These are phyloP conservation scores for Watsonalla binaria DNA, from an alignment of 2,888 invertebrate species.

Conservation along the genomic window DNA sequence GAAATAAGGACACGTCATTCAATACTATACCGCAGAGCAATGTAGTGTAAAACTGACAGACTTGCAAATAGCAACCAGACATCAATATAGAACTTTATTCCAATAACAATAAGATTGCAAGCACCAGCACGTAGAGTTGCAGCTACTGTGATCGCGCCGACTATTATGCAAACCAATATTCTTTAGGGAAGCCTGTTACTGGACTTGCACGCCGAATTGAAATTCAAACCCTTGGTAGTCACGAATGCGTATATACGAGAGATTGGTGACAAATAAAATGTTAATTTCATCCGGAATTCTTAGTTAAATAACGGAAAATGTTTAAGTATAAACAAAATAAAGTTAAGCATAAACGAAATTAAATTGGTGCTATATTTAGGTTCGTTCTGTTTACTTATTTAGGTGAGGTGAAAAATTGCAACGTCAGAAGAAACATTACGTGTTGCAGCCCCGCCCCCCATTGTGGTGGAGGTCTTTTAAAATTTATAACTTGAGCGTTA, in stretches of 20 bases:
- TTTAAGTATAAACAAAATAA: neutral
- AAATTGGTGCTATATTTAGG: too few relatives aligned
- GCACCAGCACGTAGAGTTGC: constrained; percentile 11
- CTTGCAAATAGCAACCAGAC: constrained; percentile 10
- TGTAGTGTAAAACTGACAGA: constrained; percentile 23
- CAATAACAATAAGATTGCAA: constrained; percentile 15
- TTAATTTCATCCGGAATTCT: too few relatives aligned
- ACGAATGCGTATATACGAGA: neutral
- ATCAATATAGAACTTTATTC: constrained; percentile 26
- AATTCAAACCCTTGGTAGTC: neutral
- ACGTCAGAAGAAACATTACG: constrained; percentile 24
- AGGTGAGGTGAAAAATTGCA: too few relatives aligned
- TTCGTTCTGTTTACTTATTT: too few relatives aligned
- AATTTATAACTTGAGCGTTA: constrained; percentile 66
- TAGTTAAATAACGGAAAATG: neutral
- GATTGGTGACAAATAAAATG: neutral
- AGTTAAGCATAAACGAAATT: neutral
- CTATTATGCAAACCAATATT: constrained; percentile 33
- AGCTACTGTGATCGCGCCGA: constrained; percentile 23
- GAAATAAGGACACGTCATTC: constrained; percentile 64
- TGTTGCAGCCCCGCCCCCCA: constrained; percentile 45
- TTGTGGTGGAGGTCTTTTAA: constrained; percentile 49
- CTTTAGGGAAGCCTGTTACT: constrained; percentile 19
- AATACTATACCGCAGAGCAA: constrained; percentile 48
- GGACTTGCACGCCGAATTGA: constrained; percentile 17